These are phyloP conservation scores for Halictus rubicundus DNA, from an alignment of 1,140 invertebrate genomes.

Conservation along the genomic window DNA sequence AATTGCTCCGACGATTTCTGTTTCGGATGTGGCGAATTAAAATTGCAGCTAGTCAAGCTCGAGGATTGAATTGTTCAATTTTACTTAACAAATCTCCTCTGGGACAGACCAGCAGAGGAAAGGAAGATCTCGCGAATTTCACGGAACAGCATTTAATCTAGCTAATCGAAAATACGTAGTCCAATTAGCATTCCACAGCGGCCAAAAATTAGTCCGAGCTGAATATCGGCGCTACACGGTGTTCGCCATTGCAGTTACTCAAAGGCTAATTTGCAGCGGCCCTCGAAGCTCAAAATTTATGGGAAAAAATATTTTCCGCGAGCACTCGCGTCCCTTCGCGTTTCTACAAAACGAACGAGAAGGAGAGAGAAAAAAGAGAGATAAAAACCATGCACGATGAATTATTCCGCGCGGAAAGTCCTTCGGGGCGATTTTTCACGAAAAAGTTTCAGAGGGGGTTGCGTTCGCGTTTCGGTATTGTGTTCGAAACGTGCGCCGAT, in stretches of 20 bases:
- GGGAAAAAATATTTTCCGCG: not conserved
- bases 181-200: slow-evolving; percentile 41
- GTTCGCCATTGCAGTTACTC: not conserved
- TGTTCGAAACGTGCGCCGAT: not conserved
- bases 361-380: not conserved
- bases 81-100: no score
- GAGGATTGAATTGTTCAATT: no score
- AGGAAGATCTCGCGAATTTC: no score
- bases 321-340: not conserved
- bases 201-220: slow-evolving; percentile 32
- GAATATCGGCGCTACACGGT: slow-evolving; percentile 7
- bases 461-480: no score
- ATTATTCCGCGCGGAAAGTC: not conserved
- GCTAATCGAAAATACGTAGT: slow-evolving; percentile 40
- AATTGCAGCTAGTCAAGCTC: no score
- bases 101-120: no score
- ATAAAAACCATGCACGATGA: not conserved
- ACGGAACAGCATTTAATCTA: not conserved
- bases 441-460: not conserved
- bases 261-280: not conserved
- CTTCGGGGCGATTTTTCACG: not conserved
- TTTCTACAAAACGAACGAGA: no score
- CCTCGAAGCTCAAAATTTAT: not conserved
- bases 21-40: no score
- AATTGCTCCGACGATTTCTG: no score